phyloP scores from a whole-genome alignment of 2,113 vertebrate species.

The Synodontis membranacea region DNA sequence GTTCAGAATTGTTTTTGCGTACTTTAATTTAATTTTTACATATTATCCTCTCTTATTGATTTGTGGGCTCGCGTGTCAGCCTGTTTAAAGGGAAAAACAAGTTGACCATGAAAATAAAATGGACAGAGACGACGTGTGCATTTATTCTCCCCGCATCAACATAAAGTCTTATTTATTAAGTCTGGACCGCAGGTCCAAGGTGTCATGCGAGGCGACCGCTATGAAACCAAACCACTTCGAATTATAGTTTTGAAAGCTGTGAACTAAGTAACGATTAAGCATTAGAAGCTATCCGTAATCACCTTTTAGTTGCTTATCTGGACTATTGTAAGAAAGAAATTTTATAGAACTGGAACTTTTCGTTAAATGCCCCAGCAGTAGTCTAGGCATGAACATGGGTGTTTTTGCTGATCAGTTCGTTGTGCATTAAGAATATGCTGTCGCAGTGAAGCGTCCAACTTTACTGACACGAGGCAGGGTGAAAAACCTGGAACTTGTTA shows the following conservation, averaged over 20 bases:
- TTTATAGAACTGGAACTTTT: neutral
- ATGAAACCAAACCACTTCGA: neutral
- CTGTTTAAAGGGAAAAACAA: neutral
- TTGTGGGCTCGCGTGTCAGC: no score
- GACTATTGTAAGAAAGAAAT: neutral
- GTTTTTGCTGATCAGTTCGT: neutral
- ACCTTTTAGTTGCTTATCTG: neutral
- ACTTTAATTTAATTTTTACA: neutral
- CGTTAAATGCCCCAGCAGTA: neutral
- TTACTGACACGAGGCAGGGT: neutral
- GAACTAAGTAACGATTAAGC: neutral
- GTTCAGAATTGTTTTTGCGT: neutral
- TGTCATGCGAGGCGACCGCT: neutral
- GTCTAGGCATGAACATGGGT: neutral
- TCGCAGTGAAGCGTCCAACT: neutral
- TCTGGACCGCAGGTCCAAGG: neutral
- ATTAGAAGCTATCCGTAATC: neutral
- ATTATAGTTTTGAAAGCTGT: neutral
- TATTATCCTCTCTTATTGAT: neutral
- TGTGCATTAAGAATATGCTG: neutral
- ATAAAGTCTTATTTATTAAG: neutral
- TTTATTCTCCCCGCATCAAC: neutral
- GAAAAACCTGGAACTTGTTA: neutral
- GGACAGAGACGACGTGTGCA: neutral
- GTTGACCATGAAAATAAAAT: neutral